phyloP scores from a whole-genome alignment of 2,113 vertebrate genomes.

The Alethe diademata region DNA sequence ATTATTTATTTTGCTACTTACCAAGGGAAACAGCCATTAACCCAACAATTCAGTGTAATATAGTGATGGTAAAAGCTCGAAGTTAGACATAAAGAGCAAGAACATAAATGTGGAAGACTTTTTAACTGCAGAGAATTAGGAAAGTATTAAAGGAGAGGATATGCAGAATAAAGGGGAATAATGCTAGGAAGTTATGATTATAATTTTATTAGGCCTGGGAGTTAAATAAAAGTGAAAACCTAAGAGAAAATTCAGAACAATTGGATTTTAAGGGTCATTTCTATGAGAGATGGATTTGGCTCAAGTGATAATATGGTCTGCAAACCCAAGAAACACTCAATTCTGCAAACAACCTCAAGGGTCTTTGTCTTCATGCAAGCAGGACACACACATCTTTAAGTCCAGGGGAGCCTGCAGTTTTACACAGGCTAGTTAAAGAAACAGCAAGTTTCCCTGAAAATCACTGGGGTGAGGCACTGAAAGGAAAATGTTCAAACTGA shows the following conservation, averaged over 20 bases:
- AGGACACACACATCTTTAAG: background rate
- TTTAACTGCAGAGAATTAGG: slow-evolving; percentile 15
- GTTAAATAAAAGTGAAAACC: slow-evolving; percentile 35
- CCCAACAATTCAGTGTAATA: background rate
- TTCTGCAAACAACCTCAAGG: background rate
- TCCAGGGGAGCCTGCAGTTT: background rate
- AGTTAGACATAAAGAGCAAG: background rate
- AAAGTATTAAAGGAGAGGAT: background rate
- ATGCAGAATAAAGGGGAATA: background rate
- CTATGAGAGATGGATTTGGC: background rate
- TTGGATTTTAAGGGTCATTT: background rate
- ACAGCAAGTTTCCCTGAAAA: background rate
- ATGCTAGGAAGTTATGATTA: background rate
- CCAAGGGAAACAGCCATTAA: background rate
- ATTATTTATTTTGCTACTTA: background rate
- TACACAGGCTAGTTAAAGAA: background rate
- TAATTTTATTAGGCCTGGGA: background rate
- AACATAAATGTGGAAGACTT: background rate
- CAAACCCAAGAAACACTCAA: accelerated
- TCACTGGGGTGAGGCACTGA: accelerated
- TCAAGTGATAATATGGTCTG: background rate
- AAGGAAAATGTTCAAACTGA: background rate
- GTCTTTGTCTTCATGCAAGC: background rate
- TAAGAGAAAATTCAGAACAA: slow-evolving; percentile 2
- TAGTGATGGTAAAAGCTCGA: background rate